Evolutionary conservation across 2,113 vertebrate species (phyloP), one percentile per base, ranked within the genome.

Genomic region (Melierax canorus): DNA sequence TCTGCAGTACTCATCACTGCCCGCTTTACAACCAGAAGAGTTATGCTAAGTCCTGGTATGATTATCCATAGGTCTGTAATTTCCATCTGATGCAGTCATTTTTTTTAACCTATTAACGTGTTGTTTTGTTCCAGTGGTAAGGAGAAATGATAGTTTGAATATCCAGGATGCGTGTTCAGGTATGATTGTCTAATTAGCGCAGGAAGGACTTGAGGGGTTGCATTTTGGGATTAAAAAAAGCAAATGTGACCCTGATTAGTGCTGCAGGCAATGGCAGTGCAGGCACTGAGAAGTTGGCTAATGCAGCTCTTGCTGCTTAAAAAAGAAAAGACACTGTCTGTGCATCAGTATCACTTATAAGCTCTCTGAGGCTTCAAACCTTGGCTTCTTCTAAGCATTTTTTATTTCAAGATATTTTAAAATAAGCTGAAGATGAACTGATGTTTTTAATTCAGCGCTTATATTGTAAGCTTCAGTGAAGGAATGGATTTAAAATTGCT

Each of bases 221-320:
- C 32, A 23, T n/a, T 5, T 73, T 45, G 72, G 66, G 78, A 78
- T 63, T 83, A 46, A 41, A 92, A 86, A 87, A 60, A 86, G 43
- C 36, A 56, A 87, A 18, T 71, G 32, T 2, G 21, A 23, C 46
- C 63, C 66, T 64, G 66, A 24, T 87, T 48, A 59, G 34, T 51
- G 80, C 90, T 80, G 27, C 36, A 87, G 79, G 92, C 51, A 10
- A 12, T 64, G n/a, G 34, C 15, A 22, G 29, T 12, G 27, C 16
- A 41, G 53, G 73, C 78, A 32, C 24, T 4, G 36, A 23, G 68
- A 32, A 64, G 73, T 24, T 88, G 88, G 68, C 38, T 95, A 87
- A 86, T 85, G 60, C 68, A 89, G 91, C 89, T 96, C 51, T 95
- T 94, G 64, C 27, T 67, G 34, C 56, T 88, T 94, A 88, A 26